Evolutionary conservation across 2,888 invertebrate genomes (phyloP), one percentile per base, ranked within the genome.

Genomic region (Heteromurus nitidus): DNA sequence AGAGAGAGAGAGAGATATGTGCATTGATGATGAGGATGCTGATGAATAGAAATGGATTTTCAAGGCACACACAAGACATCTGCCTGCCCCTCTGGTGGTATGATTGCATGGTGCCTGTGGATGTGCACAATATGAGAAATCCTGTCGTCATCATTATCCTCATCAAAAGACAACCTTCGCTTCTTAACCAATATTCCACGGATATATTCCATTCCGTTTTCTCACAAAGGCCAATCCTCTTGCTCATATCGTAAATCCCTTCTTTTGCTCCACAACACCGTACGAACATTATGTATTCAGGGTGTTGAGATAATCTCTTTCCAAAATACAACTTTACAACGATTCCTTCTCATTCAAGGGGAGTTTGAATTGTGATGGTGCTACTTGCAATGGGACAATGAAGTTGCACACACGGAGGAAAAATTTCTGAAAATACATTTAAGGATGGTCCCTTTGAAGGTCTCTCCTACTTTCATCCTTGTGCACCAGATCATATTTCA

Each of bases 31-130:
- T 7, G 60, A 60, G 26, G 30, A 16, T 28, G 60, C 7, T 30
- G 60, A 62, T 62, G 65, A 65, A 65, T 65, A 65, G 65, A 65
- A 65, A 65, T 65, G 42, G 44, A 65, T 42, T 65, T 65, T 65
- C 44, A 42, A 65, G 44, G 65, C 22, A 42, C 24, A 28, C 26
- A 9, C 47, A n/a, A 58, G 50, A 47, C 68, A 68, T 68, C 68
- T 68, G 68, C 68, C 68, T 50, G 68, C 13, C 20, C 50, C 13
- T n/a, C n/a, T 28, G 50, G 68, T 47, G 1, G 65, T n/a, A n/a
- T 58, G 58, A 5, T 2, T 3, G 62, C 24, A 2, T 65, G 65
- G 65, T 44, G 42, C 42, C 20, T 20, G 44, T 65, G n/a, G n/a
- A n/a, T n/a, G n/a, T n/a, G n/a, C n/a, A n/a, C 65, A 65, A 65